phyloP scores from a whole-genome alignment of 2,888 invertebrate species.

The Deroplatys truncata region DNA sequence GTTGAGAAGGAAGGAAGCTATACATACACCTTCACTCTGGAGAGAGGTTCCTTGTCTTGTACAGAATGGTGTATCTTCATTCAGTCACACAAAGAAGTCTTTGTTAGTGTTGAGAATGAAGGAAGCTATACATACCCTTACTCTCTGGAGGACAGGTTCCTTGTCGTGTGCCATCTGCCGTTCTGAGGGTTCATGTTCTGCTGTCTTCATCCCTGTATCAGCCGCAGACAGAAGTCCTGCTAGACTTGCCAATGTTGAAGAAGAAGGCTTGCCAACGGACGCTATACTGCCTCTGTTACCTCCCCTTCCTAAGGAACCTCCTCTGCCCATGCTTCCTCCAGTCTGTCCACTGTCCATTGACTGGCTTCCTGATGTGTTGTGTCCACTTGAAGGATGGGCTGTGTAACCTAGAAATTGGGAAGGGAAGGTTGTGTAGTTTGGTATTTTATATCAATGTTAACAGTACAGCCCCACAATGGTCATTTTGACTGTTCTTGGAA shows the following conservation, averaged over 20 bases:
- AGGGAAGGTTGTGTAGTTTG: too few relatives aligned
- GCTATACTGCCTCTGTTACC: constrained; percentile 79
- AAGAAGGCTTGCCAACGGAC: constrained; percentile 83
- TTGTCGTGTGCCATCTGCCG: constrained; percentile 36
- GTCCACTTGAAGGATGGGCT: constrained; percentile 37
- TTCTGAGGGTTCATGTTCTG: neutral
- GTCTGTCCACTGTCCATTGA: constrained; percentile 49
- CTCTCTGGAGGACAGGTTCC: constrained; percentile 52
- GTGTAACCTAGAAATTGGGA: constrained; percentile 43
- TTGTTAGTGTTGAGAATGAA: too few relatives aligned
- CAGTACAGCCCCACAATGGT: too few relatives aligned
- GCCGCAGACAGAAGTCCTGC: constrained; percentile 64
- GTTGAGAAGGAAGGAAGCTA: constrained; percentile 22
- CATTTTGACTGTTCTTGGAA: too few relatives aligned
- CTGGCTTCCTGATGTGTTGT: constrained; percentile 52
- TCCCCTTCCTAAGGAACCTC: constrained; percentile 58
- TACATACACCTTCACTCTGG: neutral
- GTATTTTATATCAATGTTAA: too few relatives aligned
- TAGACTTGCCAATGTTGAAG: constrained; percentile 77
- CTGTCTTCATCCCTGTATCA: neutral
- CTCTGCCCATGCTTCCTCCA: constrained; percentile 49
- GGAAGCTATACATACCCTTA: constrained; percentile 46
- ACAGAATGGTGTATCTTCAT: too few relatives aligned
- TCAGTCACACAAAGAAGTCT: too few relatives aligned
- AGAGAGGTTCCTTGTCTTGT: too few relatives aligned